Evolutionary conservation across 1,140 invertebrate genomes (phyloP), one percentile per base, ranked within the genome.

Genomic region (Carposina sasakii): DNA sequence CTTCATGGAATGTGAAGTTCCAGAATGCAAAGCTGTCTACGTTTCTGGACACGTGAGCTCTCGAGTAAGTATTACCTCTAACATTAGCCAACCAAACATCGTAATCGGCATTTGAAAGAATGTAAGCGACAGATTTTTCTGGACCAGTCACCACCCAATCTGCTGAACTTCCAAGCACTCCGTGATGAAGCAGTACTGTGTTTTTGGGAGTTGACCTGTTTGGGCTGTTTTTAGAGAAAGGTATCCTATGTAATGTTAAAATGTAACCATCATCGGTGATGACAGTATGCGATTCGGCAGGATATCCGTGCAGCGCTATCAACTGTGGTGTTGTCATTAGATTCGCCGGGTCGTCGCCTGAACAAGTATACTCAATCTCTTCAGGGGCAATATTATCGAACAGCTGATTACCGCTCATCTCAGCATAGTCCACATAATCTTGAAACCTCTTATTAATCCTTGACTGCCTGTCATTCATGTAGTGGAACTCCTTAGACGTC

Each of bases 141-240:
- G 88, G 87, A 12, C 90, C 90, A 54, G 90, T 87, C 2, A 93
- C 76, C 10, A 95, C 83, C 89, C 90, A 96, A 69, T 93, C 91
- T 0, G 90, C 88, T 1, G 92, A 93, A 62, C 91, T 91, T 4
- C 89, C 90, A 0, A 94, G 71, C 4, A 95, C 79, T 0, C 94
- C 94, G 71, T 96, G 94, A 65, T 94, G 93, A 0, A 94, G 67
- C 6, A 92, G 85, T 3, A 92, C 89, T 5, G 88, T 85, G 54
- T 82, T 83, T 15, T 62, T 53, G 8, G 65, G 56, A 6, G 33
- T 54, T 8, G 39, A 33, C 57, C 57, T 49, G 4, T 57, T 28
- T 3, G 64, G 42, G 10, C 71, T 21, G 2, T 77, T 59, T 43
- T 71, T 81, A 26, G 73, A 78, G 63, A 73, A 69, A 1, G 90